Percentiles rank a stretch among this genome's conserved stretches.
These are phyloP conservation scores for Perdita meconis DNA, from an alignment of 2,888 invertebrate genomes.

Conservation along the genomic window DNA sequence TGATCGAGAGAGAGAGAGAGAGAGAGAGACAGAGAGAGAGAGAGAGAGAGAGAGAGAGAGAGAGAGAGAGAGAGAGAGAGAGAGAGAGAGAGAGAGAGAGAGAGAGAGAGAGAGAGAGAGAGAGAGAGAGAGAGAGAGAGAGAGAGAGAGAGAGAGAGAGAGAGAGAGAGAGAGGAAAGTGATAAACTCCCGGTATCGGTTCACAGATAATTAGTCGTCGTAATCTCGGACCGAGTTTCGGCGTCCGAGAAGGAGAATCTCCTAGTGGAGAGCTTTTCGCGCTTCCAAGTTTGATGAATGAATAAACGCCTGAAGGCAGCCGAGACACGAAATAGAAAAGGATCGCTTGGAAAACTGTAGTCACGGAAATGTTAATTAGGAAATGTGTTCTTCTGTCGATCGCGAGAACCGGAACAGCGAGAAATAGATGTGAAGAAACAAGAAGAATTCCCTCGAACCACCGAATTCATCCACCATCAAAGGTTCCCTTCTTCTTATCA, in stretches of 20 bases:
- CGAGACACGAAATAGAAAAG: not conserved
- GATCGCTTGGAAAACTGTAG: not conserved
- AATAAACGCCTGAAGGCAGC: not conserved
- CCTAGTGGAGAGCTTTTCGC: conserved; percentile 6
- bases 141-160: no score
- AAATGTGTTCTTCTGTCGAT: no score
- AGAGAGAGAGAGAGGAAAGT: not conserved
- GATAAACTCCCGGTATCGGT: conserved; percentile 38
- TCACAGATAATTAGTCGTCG: conserved; percentile 45
- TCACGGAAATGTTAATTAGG: no score
- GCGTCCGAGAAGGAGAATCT: conserved; percentile 20
- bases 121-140: no score
- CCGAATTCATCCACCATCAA: conserved; percentile 22
- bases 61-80: no score
- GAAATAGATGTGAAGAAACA: not conserved
- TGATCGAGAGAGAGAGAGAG: no score
- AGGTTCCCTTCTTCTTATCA: conserved; percentile 28
- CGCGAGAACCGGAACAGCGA: no score
- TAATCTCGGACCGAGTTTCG: conserved; percentile 38
- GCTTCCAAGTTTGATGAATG: not conserved
- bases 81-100: no score
- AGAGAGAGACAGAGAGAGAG: no score
- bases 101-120: no score
- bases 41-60: no score
- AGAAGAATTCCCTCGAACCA: not conserved